Conservation (phyloP, 1,140 invertebrate species). For the Achroia grisella region DNA sequence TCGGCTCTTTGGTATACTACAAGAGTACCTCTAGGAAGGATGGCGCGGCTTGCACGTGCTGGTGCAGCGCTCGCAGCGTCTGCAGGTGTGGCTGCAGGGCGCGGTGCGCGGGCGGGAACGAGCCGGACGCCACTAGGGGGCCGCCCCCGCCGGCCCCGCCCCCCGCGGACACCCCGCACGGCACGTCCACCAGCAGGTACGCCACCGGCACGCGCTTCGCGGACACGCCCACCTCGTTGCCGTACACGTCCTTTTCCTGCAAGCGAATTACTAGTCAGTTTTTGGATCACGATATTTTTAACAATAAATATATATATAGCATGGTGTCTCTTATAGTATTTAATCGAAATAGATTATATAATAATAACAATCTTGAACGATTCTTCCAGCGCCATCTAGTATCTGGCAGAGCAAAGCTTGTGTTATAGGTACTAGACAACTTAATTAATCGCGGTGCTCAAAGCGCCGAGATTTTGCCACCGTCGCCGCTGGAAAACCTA, state of each 20-base stretch:
- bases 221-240: conserved; percentile 95
- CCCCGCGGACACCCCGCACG: conserved; percentile 94
- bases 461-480: too few relatives aligned
- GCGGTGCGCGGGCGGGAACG: conserved; percentile 84
- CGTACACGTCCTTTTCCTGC: conserved; percentile 97
- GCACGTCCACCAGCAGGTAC: conserved; percentile 97
- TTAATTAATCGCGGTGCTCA: too few relatives aligned
- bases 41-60: conserved; percentile 82
- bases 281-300: too few relatives aligned
- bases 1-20: background rate
- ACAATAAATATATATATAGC: too few relatives aligned
- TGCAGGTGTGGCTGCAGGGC: conserved; percentile 82
- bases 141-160: conserved; percentile 73
- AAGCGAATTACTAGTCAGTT: too few relatives aligned
- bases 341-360: too few relatives aligned
- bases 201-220: conserved; percentile 97
- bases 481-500: too few relatives aligned
- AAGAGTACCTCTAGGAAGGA: conserved; percentile 64
- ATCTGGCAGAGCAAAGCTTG: too few relatives aligned
- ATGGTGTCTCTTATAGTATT: too few relatives aligned
- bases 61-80: conserved; percentile 91
- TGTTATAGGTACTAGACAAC: too few relatives aligned
- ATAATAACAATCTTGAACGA: too few relatives aligned
- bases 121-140: conserved; percentile 72
- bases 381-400: too few relatives aligned